A percentile compares a stretch with the other conserved stretches of the same genome.
Conservation (phyloP, 2,888 invertebrate genomes). For the Thereva nobilitata region DNA sequence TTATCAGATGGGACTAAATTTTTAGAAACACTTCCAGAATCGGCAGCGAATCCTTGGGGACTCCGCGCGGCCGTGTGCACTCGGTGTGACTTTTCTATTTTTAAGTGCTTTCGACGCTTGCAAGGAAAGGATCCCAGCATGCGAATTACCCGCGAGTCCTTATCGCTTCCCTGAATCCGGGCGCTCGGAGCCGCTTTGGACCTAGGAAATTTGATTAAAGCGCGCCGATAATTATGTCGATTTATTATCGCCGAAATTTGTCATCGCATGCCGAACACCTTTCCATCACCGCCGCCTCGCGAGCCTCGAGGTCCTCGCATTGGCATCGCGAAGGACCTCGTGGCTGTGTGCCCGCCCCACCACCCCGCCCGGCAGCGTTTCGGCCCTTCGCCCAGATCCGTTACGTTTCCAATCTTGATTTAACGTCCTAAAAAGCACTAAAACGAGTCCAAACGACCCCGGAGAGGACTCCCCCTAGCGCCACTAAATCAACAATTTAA, state of each 20-base stretch:
- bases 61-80: conserved; percentile 1
- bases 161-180: conserved; percentile 21
- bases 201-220: conserved; percentile 39
- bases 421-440: conserved; percentile 12
- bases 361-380: too few species aligned
- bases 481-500: conserved; percentile 42
- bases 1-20: neutral
- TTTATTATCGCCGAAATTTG: conserved; percentile 41
- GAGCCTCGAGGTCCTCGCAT: too few species aligned
- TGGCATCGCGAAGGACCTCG: too few species aligned
- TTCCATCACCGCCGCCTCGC: conserved; percentile 18
- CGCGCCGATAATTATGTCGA: conserved; percentile 40
- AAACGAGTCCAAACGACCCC: conserved; percentile 5
- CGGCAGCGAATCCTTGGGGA: conserved; percentile 8
- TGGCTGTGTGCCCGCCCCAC: too few species aligned
- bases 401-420: neutral
- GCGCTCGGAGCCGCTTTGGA: neutral
- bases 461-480: conserved; percentile 17
- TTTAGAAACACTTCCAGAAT: neutral
- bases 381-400: neutral
- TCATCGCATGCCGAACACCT: conserved; percentile 40
- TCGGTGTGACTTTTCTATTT: conserved; percentile 10
- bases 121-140: conserved; percentile 24
- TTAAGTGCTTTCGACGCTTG: conserved; percentile 23
- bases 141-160: conserved; percentile 28